phyloP scores from a whole-genome alignment of 2,113 vertebrate species.

The Nannobrachium achirus region DNA sequence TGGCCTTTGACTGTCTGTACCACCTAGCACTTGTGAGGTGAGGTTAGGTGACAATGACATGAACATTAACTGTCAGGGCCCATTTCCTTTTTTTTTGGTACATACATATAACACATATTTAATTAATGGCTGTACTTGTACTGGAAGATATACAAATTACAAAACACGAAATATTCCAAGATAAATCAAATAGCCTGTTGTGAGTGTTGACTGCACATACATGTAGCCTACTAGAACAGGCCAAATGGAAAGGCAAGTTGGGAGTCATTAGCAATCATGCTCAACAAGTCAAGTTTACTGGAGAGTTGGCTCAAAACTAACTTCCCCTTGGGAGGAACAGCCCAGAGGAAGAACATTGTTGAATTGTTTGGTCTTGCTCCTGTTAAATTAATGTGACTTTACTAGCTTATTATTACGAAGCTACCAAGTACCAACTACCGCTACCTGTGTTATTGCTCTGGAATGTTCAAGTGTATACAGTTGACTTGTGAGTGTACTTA shows the following conservation, averaged over 20 bases:
- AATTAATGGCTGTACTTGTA: neutral
- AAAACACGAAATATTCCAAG: too few species aligned
- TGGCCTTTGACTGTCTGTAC: neutral
- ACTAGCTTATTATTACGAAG: too few species aligned
- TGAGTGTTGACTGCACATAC: neutral
- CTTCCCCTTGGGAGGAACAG: neutral
- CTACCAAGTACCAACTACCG: too few species aligned
- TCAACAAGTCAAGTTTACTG: too few species aligned
- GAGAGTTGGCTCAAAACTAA: neutral
- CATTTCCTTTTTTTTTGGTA: neutral
- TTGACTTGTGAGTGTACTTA: neutral
- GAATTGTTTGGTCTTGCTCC: too few species aligned
- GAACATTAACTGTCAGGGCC: neutral
- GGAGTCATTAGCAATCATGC: too few species aligned
- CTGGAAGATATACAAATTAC: too few species aligned
- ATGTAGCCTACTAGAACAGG: too few species aligned
- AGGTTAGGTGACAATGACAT: neutral
- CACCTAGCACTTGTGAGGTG: neutral
- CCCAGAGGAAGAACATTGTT: too few species aligned
- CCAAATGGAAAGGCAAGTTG: too few species aligned
- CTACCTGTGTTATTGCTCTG: neutral
- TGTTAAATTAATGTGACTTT: too few species aligned
- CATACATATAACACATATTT: neutral
- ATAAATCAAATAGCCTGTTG: neutral
- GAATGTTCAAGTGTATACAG: neutral